These are phyloP conservation scores for Mythimna ferrago DNA, from an alignment of 2,888 invertebrate genomes.

Conservation along the genomic window DNA sequence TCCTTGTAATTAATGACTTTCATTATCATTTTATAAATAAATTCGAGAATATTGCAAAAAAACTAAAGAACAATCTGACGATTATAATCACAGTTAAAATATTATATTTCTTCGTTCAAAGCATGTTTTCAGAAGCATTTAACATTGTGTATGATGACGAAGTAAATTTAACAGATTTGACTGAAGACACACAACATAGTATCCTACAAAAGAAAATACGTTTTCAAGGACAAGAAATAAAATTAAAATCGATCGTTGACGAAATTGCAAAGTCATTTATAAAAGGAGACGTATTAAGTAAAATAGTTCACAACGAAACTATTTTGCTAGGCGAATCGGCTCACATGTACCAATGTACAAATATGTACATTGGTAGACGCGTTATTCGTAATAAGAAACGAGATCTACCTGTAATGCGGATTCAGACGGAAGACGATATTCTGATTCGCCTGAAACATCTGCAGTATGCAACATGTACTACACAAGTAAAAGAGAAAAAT, in stretches of 20 bases:
- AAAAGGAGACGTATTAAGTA: not conserved
- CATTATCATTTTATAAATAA: too few relatives aligned
- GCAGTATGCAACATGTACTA: not conserved
- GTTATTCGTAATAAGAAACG: conserved; percentile 14
- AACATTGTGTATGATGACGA: conserved; percentile 3
- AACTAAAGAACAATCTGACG: not conserved
- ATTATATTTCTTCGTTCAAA: too few relatives aligned
- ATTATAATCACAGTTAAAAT: conserved; percentile 1
- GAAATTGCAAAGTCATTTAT: not conserved
- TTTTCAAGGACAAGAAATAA: conserved; percentile 12
- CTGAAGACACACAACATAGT: not conserved
- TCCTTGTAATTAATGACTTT: not conserved
- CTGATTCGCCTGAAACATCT: conserved; percentile 11
- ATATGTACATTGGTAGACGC: conserved; percentile 13
- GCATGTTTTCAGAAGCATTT: not conserved
- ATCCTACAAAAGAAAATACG: conserved; percentile 14
- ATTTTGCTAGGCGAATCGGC: not conserved
- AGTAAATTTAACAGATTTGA: not conserved
- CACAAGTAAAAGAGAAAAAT: not conserved
- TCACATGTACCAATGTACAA: too few relatives aligned
- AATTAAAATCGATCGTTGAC: conserved; percentile 5
- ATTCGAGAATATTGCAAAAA: too few relatives aligned
- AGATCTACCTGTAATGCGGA: conserved; percentile 4
- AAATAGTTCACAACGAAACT: conserved; percentile 6
- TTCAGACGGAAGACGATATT: conserved; percentile 1